phyloP scores from a whole-genome alignment of 2,888 invertebrate species.

The Crepidodera aurea region DNA sequence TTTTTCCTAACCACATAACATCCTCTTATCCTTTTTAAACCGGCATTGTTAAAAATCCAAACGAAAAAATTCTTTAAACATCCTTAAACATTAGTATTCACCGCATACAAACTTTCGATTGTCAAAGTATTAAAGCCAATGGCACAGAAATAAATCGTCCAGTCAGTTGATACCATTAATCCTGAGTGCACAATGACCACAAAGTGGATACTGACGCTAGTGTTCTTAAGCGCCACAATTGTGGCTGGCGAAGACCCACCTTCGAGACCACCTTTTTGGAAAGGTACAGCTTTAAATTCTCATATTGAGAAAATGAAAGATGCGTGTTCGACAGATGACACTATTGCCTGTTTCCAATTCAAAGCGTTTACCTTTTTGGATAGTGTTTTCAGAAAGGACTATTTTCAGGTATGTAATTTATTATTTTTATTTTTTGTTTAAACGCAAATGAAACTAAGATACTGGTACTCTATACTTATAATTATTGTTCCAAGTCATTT shows the following conservation, averaged over 20 bases:
- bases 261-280: slow-evolving; percentile 72
- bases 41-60: slow-evolving; percentile 15
- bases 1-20: no score
- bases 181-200: slow-evolving; percentile 38
- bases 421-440: not conserved
- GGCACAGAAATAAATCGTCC: slow-evolving; percentile 25
- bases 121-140: slow-evolving; percentile 39
- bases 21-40: no score
- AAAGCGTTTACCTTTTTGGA: slow-evolving; percentile 75
- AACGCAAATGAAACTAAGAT: not conserved
- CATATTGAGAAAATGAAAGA: slow-evolving; percentile 75
- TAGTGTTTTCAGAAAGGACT: slow-evolving; percentile 80
- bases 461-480: no score
- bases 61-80: slow-evolving; percentile 8
- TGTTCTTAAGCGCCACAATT: slow-evolving; percentile 22
- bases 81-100: slow-evolving; percentile 34
- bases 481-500: no score
- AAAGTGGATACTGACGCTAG: slow-evolving; percentile 33
- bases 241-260: slow-evolving; percentile 6
- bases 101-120: slow-evolving; percentile 37
- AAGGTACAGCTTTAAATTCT: slow-evolving; percentile 74
- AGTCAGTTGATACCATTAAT: slow-evolving; percentile 36
- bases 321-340: slow-evolving; percentile 79
- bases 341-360: slow-evolving; percentile 83
- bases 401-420: slow-evolving; percentile 52